Evolutionary conservation across 2,797 vertebrate genomes (phyloP).

Genomic region (Spinus olivaceus): DNA sequence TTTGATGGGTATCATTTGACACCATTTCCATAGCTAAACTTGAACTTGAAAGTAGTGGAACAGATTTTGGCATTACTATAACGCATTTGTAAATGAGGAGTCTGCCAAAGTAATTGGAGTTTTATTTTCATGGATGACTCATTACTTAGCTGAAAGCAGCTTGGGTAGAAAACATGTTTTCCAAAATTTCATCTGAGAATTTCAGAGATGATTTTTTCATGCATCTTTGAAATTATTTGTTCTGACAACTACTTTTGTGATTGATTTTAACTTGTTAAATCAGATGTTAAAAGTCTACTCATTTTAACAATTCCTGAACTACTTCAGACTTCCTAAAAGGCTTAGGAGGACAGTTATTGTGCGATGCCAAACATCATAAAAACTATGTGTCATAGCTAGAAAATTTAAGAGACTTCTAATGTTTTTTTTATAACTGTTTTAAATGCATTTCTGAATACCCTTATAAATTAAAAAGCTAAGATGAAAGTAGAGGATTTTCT

Average conservation of each 20-base stretch:
- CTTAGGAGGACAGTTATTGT: neutral
- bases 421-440: neutral
- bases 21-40: neutral
- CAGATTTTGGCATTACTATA: neutral
- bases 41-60: neutral
- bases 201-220: neutral
- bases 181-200: neutral
- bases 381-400: neutral
- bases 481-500: neutral
- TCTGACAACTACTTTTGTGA: slow-evolving; percentile 2
- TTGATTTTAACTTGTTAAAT: neutral
- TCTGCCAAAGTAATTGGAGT: slow-evolving; percentile 6
- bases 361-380: neutral
- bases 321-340: neutral
- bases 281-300: neutral
- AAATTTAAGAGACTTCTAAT: neutral
- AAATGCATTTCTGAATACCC: neutral
- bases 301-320: neutral
- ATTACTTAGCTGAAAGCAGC: slow-evolving; percentile 30
- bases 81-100: neutral
- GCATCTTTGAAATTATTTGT: neutral
- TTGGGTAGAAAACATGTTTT: slow-evolving; percentile 1
- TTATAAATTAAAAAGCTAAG: neutral
- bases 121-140: slow-evolving; percentile 1
- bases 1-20: neutral